These are phyloP conservation scores for Flabesymbios commensalis DNA, from an alignment of 2,888 invertebrate species.

Conservation along the genomic window DNA sequence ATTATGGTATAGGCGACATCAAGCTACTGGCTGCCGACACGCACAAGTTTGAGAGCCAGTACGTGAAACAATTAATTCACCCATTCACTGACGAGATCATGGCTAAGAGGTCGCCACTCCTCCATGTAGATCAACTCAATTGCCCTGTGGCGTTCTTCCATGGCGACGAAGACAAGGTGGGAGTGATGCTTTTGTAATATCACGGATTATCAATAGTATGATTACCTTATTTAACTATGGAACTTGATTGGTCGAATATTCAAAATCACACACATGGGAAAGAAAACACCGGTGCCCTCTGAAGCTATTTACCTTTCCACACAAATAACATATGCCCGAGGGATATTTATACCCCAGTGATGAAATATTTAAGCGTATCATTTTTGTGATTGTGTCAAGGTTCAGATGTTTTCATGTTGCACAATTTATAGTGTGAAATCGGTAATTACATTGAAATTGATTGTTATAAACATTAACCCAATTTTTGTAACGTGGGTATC, in stretches of 20 bases:
- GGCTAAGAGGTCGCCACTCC: constrained; percentile 56
- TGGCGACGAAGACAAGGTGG: constrained; percentile 60
- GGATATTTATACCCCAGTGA: too few species aligned
- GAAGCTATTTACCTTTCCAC: too few species aligned
- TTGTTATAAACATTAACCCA: too few species aligned
- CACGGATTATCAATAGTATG: not conserved
- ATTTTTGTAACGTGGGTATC: too few species aligned
- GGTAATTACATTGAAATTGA: too few species aligned
- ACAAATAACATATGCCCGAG: too few species aligned
- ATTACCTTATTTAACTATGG: not conserved
- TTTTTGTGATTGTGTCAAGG: too few species aligned
- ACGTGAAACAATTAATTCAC: constrained; percentile 56
- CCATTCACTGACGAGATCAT: constrained; percentile 45
- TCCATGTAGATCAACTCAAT: constrained; percentile 54
- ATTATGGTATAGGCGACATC: constrained; percentile 62
- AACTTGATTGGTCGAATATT: not conserved
- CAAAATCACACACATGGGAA: too few species aligned
- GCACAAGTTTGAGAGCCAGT: constrained; percentile 63
- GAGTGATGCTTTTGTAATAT: not conserved
- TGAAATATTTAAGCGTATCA: too few species aligned
- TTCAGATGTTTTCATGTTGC: too few species aligned
- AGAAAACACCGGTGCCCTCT: too few species aligned
- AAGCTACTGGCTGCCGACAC: constrained; percentile 56
- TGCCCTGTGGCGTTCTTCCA: constrained; percentile 62
- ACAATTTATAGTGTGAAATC: too few species aligned